These are phyloP conservation scores for Tryphoninae sp. DNA, from an alignment of 2,888 invertebrate genomes.

Conservation along the genomic window DNA sequence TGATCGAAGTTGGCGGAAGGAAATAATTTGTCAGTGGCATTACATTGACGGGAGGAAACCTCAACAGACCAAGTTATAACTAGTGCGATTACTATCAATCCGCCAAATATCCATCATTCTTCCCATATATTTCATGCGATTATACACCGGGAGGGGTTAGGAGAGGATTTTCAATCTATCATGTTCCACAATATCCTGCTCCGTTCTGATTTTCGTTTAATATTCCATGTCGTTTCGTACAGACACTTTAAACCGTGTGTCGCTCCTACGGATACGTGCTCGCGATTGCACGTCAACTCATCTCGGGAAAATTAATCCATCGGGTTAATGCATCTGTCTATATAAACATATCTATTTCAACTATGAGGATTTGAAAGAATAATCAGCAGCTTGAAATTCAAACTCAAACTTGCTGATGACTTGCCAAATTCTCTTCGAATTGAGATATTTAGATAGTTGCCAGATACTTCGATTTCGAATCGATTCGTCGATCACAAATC, in stretches of 20 bases:
- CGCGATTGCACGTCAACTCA: too few relatives aligned
- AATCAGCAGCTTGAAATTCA: too few relatives aligned
- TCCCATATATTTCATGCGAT: slow-evolving; percentile 11
- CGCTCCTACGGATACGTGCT: too few relatives aligned
- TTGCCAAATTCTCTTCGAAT: too few relatives aligned
- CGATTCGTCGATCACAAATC: neutral
- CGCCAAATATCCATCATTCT: neutral
- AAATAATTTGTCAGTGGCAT: slow-evolving; percentile 26
- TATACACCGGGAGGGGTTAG: neutral
- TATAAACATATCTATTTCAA: too few relatives aligned
- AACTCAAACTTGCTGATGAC: too few relatives aligned
- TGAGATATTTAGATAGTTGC: too few relatives aligned
- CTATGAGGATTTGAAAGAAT: too few relatives aligned
- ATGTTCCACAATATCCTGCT: slow-evolving; percentile 5
- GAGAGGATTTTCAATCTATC: slow-evolving; percentile 19
- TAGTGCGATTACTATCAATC: neutral
- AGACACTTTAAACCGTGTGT: neutral
- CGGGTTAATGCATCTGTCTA: too few relatives aligned
- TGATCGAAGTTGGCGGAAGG: slow-evolving; percentile 1
- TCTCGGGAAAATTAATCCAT: too few relatives aligned
- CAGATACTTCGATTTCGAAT: too few relatives aligned
- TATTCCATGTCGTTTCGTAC: slow-evolving; percentile 10
- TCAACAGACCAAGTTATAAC: neutral
- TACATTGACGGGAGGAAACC: slow-evolving; percentile 8
- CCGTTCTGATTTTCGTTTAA: neutral